Evolutionary conservation across 2,797 vertebrate species (phyloP).

Genomic region (Toxotes lorentzi): DNA sequence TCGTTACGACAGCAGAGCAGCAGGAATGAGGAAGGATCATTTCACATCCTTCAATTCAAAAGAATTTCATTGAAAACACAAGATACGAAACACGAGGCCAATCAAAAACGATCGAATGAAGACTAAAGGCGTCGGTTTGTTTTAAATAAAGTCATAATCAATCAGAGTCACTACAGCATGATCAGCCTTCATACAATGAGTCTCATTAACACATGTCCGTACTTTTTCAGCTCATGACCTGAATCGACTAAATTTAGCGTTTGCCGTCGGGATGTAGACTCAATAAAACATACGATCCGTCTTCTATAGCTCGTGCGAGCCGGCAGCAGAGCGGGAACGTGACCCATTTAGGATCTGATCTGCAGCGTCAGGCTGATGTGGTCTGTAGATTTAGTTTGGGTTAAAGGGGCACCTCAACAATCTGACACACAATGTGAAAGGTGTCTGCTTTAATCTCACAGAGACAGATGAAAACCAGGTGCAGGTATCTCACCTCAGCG

Average conservation of each 20-base stretch:
- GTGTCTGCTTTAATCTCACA: not conserved
- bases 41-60: no score
- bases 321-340: not conserved
- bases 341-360: slow-evolving; percentile 34
- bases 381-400: not conserved
- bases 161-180: slow-evolving; percentile 16
- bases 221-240: slow-evolving; percentile 34
- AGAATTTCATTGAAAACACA: no score
- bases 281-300: slow-evolving; percentile 34
- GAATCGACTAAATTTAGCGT: slow-evolving; percentile 55
- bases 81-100: no score
- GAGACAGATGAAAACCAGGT: not conserved
- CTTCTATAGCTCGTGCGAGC: slow-evolving; percentile 13
- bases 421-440: not conserved
- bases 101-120: no score
- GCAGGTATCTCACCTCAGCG: slow-evolving; percentile 79
- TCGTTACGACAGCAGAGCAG: no score
- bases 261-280: slow-evolving; percentile 31
- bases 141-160: not conserved
- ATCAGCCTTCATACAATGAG: slow-evolving; percentile 19
- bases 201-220: slow-evolving; percentile 35
- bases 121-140: no score
- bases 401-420: not conserved
- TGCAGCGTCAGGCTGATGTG: not conserved
- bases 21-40: no score